Base-by-base conservation (phyloP, 1,140 invertebrate genomes). In the Diorhabda carinulata region DNA sequence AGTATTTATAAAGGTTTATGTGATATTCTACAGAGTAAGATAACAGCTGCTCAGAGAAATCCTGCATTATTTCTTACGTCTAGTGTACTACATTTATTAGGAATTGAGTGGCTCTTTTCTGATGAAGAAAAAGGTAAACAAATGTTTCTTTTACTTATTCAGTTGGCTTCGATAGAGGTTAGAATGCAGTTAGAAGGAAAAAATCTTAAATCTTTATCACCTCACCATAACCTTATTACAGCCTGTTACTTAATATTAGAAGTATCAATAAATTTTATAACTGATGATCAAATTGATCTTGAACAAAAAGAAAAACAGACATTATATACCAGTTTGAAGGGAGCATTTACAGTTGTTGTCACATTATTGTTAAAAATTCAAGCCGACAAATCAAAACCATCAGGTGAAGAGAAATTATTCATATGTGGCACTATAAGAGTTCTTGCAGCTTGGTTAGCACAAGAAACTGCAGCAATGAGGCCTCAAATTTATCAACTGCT, bases 251-350 rank as follows among this genome's bases (percentile, higher is more conserved):
- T 88, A 60, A 89, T 96, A 47, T 81, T 97, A 47, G 95, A 97
- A 80, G 82, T 89, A 44, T 91, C 90, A 47, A 88, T 97, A 5
- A 86, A 88, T 61, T 93, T 91, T 72, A 91, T 98, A 81, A 87
- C 90, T 9, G 89, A 86, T 5, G 93, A 94, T 80, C 89, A 90
- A 71, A 75, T 95, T 41, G 90, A 94, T 78, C 83, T 96, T 65
- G 93, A 95, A 76, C 89, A 93, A 73, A 94, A 93, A 81, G 94
- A 96, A 77, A 94, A 95, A 77, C 92, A 95, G 78, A 92, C 93
- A 66, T 83, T 96, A 0, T 96, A 95, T 73, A 92, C 92, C 0
- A 92, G 92, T n/a, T 81, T 97, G 0, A 96, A 96, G 79, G 93
- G 93, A 47, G 92, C 94, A 5, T 95, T 96, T 80, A 87, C 91